Evolutionary conservation across 2,113 vertebrate species (phyloP).

Genomic region (Archocentrus centrarchus): DNA sequence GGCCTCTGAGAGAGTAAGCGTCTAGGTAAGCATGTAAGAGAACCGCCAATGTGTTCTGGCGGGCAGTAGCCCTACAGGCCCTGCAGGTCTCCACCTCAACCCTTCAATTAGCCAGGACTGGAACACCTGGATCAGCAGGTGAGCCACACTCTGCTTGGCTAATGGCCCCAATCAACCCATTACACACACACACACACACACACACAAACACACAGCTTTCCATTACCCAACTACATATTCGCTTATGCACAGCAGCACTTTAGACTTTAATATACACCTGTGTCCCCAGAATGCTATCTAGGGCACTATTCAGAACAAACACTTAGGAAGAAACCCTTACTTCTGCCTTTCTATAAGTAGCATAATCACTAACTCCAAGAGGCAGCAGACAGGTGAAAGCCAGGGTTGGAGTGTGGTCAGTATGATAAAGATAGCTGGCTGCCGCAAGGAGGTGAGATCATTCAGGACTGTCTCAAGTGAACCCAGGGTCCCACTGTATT

Average conservation of each 20-base stretch:
- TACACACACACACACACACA: slow-evolving; percentile 38
- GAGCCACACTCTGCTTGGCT: slow-evolving; percentile 58
- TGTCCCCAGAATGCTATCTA: slow-evolving; percentile 41
- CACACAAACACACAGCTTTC: slow-evolving; percentile 36
- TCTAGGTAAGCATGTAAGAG: slow-evolving; percentile 20
- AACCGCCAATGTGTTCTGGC: slow-evolving; percentile 24
- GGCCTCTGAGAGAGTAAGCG: slow-evolving; percentile 18
- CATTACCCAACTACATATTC: slow-evolving; percentile 42
- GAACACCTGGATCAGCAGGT: slow-evolving; percentile 82
- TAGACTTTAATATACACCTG: slow-evolving; percentile 65
- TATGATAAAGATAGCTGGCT: slow-evolving; percentile 29
- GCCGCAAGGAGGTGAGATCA: slow-evolving; percentile 16
- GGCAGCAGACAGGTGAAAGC: slow-evolving; percentile 43
- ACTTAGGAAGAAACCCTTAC: slow-evolving; percentile 47
- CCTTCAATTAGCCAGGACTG: slow-evolving; percentile 68
- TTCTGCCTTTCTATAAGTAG: slow-evolving; percentile 39
- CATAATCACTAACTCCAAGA: slow-evolving; percentile 26
- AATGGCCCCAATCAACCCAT: slow-evolving; percentile 72
- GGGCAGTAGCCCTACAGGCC: slow-evolving; percentile 32
- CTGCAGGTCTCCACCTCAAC: slow-evolving; percentile 54
- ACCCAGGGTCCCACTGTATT: not conserved
- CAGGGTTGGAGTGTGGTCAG: slow-evolving; percentile 31
- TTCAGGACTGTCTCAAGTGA: slow-evolving; percentile 7
- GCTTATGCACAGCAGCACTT: slow-evolving; percentile 43
- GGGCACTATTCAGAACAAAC: slow-evolving; percentile 45